Percentiles rank a stretch among this genome's conserved stretches.
Conservation (phyloP, 2,113 vertebrate species). For the Ameiurus melas region DNA sequence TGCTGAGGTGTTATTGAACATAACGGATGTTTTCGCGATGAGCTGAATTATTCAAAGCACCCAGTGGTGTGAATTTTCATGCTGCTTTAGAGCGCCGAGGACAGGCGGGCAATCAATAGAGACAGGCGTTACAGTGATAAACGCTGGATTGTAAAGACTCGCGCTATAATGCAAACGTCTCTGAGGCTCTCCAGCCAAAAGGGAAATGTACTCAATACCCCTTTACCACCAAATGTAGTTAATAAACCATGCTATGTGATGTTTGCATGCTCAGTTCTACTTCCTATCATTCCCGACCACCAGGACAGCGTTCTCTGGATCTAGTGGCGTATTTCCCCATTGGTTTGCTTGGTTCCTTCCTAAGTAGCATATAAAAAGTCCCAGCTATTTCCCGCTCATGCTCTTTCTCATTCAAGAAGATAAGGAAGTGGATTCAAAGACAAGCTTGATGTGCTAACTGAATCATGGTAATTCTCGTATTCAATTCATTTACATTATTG, state of each 20-base stretch:
- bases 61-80: constrained; percentile 38
- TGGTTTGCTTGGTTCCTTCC: neutral
- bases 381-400: too few species aligned
- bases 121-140: constrained; percentile 44
- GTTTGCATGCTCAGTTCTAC: neutral
- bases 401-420: neutral
- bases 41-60: constrained; percentile 51
- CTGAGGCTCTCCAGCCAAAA: neutral
- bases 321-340: neutral
- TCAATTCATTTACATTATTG: neutral
- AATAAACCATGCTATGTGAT: neutral
- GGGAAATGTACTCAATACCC: neutral
- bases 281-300: neutral
- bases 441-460: neutral
- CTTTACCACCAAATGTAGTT: neutral
- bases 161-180: constrained; percentile 25
- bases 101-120: constrained; percentile 40
- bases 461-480: neutral
- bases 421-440: neutral
- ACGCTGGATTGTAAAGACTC: constrained; percentile 33
- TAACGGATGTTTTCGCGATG: constrained; percentile 48
- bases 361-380: neutral
- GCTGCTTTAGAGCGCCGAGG: constrained; percentile 9
- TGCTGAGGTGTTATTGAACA: constrained; percentile 39
- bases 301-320: neutral